Evolutionary conservation across 2,113 vertebrate genomes (phyloP).

Genomic region (Raja brachyura): DNA sequence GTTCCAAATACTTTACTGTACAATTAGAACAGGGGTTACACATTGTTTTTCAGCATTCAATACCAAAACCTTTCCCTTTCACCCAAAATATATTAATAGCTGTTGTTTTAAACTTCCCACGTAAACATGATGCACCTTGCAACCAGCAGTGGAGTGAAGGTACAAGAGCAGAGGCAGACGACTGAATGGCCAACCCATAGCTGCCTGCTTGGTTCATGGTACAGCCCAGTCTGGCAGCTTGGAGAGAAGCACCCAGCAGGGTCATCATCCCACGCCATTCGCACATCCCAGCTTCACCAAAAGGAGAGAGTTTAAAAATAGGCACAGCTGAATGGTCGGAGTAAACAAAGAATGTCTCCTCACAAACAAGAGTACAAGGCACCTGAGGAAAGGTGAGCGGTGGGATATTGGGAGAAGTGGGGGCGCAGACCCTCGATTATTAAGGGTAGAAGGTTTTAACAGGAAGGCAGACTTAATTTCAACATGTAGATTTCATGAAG

Average conservation of each 20-base stretch:
- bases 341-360: not conserved
- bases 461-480: not conserved
- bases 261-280: not conserved
- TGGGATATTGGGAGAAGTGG: not conserved
- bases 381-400: not conserved
- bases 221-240: not conserved
- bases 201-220: not conserved
- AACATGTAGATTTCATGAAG: not conserved
- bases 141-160: not conserved
- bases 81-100: not conserved
- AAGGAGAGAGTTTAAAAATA: not conserved
- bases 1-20: constrained; percentile 13
- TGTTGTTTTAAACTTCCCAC: not conserved
- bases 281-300: not conserved
- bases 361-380: constrained; percentile 23
- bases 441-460: not conserved
- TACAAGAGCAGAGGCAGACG: not conserved
- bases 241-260: not conserved
- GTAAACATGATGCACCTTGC: not conserved
- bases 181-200: not conserved
- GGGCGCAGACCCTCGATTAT: not conserved
- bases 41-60: not conserved
- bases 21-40: not conserved
- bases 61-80: not conserved
- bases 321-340: not conserved